A percentile compares a stretch with the other conserved stretches of the same genome.
Conservation (phyloP, 2,113 vertebrate species). For the Pteronura brasiliensis region DNA sequence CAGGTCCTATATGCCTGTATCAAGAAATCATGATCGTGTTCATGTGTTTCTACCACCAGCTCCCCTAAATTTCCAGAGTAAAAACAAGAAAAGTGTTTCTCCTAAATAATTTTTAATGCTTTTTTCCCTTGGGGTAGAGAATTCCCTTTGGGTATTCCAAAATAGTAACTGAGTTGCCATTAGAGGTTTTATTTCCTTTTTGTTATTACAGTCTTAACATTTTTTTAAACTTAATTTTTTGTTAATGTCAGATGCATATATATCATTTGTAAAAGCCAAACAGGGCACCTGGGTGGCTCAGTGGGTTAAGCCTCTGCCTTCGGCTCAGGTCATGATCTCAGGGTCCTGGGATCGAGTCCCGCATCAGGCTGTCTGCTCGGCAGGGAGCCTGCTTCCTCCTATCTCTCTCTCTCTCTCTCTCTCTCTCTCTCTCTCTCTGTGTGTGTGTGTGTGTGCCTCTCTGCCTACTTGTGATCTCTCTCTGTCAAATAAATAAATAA, state of each 20-base stretch:
- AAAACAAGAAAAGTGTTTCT: not conserved
- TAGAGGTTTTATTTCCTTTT: not conserved
- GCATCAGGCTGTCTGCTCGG: too few relatives aligned
- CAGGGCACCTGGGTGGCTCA: too few relatives aligned
- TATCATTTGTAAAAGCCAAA: not conserved
- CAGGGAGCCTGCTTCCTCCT: too few relatives aligned
- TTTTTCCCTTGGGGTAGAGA: not conserved
- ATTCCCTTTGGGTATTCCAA: not conserved
- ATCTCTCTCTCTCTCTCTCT: too few relatives aligned
- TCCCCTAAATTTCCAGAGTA: not conserved
- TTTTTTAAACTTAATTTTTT: not conserved
- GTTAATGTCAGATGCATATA: not conserved
- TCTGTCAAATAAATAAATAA: too few relatives aligned
- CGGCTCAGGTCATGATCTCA: too few relatives aligned
- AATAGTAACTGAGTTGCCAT: conserved; percentile 21
- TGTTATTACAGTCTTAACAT: not conserved
- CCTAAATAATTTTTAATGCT: not conserved
- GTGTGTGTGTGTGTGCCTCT: too few relatives aligned
- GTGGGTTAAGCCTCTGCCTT: too few relatives aligned
- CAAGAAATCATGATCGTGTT: not conserved
- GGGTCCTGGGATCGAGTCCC: too few relatives aligned
- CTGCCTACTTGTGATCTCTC: too few relatives aligned
- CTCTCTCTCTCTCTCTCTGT: too few relatives aligned
- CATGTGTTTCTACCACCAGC: not conserved
- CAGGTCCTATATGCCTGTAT: not conserved